Conservation (phyloP, 2,797 vertebrate genomes). For the Emydoidea blandingii region DNA sequence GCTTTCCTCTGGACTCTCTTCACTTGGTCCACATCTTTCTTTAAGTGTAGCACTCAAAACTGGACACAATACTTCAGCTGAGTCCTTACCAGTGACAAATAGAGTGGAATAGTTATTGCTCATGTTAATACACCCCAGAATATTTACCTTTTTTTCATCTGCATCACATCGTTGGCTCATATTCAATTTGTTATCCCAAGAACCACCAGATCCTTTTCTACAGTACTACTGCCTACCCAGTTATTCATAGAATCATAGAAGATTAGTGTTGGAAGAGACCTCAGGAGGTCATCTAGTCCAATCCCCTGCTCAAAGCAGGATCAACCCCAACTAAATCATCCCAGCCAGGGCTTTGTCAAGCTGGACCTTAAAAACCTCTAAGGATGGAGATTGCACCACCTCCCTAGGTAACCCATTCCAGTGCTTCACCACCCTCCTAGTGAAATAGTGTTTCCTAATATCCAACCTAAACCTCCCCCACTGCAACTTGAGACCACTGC, state of each 20-base stretch:
- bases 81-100: not conserved
- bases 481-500: too few species aligned
- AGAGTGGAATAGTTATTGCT: not conserved
- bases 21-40: not conserved
- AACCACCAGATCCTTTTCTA: not conserved
- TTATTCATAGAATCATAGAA: not conserved
- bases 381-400: too few species aligned
- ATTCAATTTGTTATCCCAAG: not conserved
- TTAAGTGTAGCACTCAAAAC: not conserved
- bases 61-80: not conserved
- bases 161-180: not conserved
- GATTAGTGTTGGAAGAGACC: too few species aligned
- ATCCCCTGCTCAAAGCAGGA: too few species aligned
- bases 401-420: too few species aligned
- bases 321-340: too few species aligned
- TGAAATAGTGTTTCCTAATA: too few species aligned
- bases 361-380: too few species aligned
- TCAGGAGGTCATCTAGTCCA: too few species aligned
- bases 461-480: too few species aligned
- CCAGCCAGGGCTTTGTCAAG: too few species aligned
- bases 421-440: too few species aligned
- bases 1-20: not conserved
- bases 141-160: not conserved
- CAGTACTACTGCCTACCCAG: not conserved
- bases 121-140: not conserved